Base-by-base conservation (phyloP, 2,888 invertebrate species). In the Andrena fulva region DNA sequence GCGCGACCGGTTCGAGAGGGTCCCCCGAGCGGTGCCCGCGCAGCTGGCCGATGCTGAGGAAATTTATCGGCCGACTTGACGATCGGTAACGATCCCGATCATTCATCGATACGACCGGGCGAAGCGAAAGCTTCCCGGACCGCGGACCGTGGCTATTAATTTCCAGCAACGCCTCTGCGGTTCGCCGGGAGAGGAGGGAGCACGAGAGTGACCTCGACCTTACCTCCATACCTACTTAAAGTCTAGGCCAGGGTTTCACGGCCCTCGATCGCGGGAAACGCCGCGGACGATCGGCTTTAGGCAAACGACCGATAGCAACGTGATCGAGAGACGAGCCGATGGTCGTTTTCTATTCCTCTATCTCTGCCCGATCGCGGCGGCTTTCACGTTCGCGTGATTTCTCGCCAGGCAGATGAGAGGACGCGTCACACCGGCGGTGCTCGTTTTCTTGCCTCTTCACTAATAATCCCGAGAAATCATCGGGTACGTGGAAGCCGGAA, bases 181-280 rank as follows among this genome's bases (percentile, higher is more conserved):
- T 66, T 77, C 82, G 42, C 31, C 76, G 52, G 35, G 76, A 24
- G 27, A 63, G 27, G 66, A 64, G 64, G 70, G 60, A 69, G 56
- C 66, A 80, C 60, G 82, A 80, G 77, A 67, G 81, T 70, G 90
- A 91, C 92, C 91, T 89, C 91, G 90, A 89, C 90, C 90, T 91
- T 90, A 90, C 92, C 92, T 91, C 91, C 87, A 92, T 92, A 92
- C 92, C 92, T 91, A 92, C 92, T 92, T 92, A 90, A 8, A 84
- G 87, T 89, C 87, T 84, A 89, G 88, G 89, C 83, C 88, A 88
- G 85, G 89, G 76, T 80, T 89, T 71, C 81, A 70, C 67, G 60
- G 73, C 67, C 81, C 81, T 82, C 77, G 77, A 71, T 50, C 72
- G 48, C 29, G 16, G 31, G n/a, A 62, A 77, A 27, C 29, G 50